Evolutionary conservation across 23 tunicate species (phyloP), one percentile per base, ranked within the genome.

Genomic region (Oikopleura albicans): DNA sequence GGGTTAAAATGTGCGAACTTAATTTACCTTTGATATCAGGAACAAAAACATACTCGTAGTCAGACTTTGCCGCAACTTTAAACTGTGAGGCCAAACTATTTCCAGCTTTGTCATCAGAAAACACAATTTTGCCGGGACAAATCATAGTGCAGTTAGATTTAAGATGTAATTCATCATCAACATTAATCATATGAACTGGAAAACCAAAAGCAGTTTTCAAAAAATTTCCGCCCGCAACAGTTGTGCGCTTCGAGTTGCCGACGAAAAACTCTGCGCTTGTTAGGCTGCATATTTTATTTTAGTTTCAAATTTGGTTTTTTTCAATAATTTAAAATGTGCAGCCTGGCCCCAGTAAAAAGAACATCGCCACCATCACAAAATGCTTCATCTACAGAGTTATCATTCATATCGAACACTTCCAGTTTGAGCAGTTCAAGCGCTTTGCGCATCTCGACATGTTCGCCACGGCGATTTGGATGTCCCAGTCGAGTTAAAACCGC

Each of bases 301-400:
- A 0, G 34, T 76, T 16, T 12, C 83, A 29, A 76, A 76, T 76
- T 12, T 76, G 12, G 31, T 37, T 79, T 1, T 1, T 79, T 1
- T 1, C 57, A 38, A 4, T 22, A 83, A 83, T 41, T 35, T 33
- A 4, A 33, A n/a, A n/a, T n/a, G n/a, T n/a, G n/a, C n/a, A n/a
- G n/a, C n/a, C n/a, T n/a, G n/a, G n/a, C 27, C 49, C 97, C 97
- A 75, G 97, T 92, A 57, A 83, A 89, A 0, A 92, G 85, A 0
- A 92, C 91, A 76, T 92, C 97, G 1, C 93, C 97, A 4, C 97
- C 97, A 56, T 92, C 97, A 33, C 89, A 28, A 0, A 31, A 37
- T 76, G 97, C 92, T 0, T 66, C 28, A 38, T 84, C 85, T n/a
- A n/a, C n/a, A n/a, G n/a, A n/a, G 57, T 92, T 90, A 1, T 92